Evolutionary conservation across 2,797 vertebrate species (phyloP), one percentile per base, ranked within the genome.

Genomic region (Centroberyx gerrardi): DNA sequence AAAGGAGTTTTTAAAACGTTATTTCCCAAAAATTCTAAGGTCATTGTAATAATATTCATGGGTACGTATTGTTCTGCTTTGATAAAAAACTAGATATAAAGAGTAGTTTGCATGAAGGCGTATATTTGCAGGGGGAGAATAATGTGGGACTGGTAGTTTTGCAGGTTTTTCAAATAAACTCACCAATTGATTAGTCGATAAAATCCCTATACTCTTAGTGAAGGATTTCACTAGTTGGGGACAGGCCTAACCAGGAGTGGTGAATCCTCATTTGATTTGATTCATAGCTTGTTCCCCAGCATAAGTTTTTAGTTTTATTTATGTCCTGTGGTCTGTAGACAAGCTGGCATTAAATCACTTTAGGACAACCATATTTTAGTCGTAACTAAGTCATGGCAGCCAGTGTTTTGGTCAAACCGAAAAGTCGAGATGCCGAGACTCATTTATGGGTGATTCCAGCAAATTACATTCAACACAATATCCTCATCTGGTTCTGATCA

Each of bases 291-390:
- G n/a, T 63, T 76, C 28, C 40, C 49, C 61, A 49, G 14, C 61
- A 58, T 40, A 18, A 52, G 22, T 15, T 65, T 27, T 1, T 42
- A 46, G 42, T 59, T 18, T n/a, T 66, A 62, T 64, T 69, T 64
- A 58, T 67, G 31, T 18, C 13, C 22, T 60, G 28, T 64, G 59
- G 28, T 55, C 15, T 12, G 10, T 9, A 17, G 28, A 56, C 40
- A 66, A 49, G 46, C 38, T 42, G 31, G n/a, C 65, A 33, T 61
- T 83, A 67, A 76, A 74, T 77, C 62, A 62, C 31, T 51, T 9
- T 7, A 42, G 14, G 48, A 36, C n/a, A 17, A 40, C 31, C 40
- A 8, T 48, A 18, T 64, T 40, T 44, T 27, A 38, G 65, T 40
- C 4, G 10, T 63, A 61, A n/a, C n/a, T n/a, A n/a, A 49, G 28